These are phyloP conservation scores for Oryzias melastigma DNA, from an alignment of 2,113 vertebrate species.

Conservation along the genomic window DNA sequence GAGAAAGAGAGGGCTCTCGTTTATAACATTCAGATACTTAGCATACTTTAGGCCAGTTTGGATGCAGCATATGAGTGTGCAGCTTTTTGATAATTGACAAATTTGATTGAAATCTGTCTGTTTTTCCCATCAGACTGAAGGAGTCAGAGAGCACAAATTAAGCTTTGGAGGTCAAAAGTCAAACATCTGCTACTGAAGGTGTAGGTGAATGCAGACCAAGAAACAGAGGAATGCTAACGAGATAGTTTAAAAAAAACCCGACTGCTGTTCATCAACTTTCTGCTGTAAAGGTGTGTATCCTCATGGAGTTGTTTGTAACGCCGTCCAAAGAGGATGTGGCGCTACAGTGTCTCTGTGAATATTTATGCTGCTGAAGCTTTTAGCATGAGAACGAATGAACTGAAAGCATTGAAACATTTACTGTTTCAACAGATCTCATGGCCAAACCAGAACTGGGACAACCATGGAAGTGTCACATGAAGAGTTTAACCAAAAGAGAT, in stretches of 20 bases:
- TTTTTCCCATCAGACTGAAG: not conserved
- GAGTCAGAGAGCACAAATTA: slow-evolving; percentile 13
- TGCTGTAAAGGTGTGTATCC: slow-evolving; percentile 33
- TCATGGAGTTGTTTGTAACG: slow-evolving; percentile 32
- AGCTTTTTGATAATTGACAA: not conserved
- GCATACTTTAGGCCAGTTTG: slow-evolving; percentile 12
- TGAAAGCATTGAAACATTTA: slow-evolving; percentile 41
- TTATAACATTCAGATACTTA: slow-evolving; percentile 29
- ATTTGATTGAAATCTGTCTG: too few species aligned
- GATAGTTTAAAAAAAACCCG: slow-evolving; percentile 34
- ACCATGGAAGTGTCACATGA: slow-evolving; percentile 60
- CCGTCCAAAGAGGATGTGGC: slow-evolving; percentile 13
- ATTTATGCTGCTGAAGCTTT: slow-evolving; percentile 21
- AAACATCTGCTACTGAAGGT: slow-evolving; percentile 41
- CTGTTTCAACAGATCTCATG: slow-evolving; percentile 58
- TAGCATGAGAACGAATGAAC: slow-evolving; percentile 44
- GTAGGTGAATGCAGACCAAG: slow-evolving; percentile 18
- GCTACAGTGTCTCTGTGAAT: slow-evolving; percentile 19
- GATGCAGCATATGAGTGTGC: slow-evolving; percentile 1
- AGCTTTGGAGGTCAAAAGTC: slow-evolving; percentile 25
- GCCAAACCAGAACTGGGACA: slow-evolving; percentile 62
- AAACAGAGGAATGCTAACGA: slow-evolving; percentile 29
- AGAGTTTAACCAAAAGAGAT: slow-evolving; percentile 44
- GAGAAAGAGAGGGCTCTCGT: not conserved
- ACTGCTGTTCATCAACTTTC: slow-evolving; percentile 27